Percentiles rank a stretch among this genome's conserved stretches.
Evolutionary conservation across 1,140 invertebrate species (phyloP).

Genomic region (Thaumetopoea pityocampa): DNA sequence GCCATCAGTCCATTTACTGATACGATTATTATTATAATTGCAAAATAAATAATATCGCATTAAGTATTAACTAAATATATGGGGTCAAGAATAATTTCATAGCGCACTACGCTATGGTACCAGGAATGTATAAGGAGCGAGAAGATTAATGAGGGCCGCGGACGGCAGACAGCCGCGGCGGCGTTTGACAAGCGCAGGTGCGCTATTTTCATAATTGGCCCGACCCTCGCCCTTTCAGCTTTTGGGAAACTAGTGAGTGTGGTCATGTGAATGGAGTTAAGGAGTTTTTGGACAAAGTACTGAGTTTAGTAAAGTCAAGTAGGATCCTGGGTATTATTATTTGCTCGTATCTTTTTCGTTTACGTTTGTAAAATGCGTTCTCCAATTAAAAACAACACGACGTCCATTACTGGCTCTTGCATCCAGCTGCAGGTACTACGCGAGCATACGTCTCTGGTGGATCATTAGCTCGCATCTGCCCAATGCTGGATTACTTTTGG

Average conservation of each 20-base stretch:
- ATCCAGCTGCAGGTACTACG: no score
- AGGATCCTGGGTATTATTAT: neutral
- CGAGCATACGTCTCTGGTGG: no score
- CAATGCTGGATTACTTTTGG: no score
- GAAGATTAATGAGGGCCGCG: slow-evolving; percentile 64
- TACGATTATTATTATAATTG: no score
- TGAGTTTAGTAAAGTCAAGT: no score
- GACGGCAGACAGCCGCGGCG: slow-evolving; percentile 60
- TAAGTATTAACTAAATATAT: slow-evolving; percentile 17
- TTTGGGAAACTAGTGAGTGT: slow-evolving; percentile 44
- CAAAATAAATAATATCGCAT: neutral
- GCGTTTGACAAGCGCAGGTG: slow-evolving; percentile 73
- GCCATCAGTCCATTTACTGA: no score
- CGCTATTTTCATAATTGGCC: slow-evolving; percentile 75
- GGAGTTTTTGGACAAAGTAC: no score
- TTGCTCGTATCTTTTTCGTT: no score
- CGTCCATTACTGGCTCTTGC: no score
- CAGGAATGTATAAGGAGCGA: slow-evolving; percentile 60
- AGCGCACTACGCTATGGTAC: slow-evolving; percentile 38
- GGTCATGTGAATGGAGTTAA: slow-evolving; percentile 13
- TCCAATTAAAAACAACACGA: no score
- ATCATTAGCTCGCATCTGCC: no score
- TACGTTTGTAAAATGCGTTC: no score
- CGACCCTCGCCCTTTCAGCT: slow-evolving; percentile 64
- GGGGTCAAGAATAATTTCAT: slow-evolving; percentile 39